A percentile compares a stretch with the other conserved stretches of the same genome.
phyloP scores from a whole-genome alignment of 2,888 invertebrate genomes.

The Linnaemya tessellans region DNA sequence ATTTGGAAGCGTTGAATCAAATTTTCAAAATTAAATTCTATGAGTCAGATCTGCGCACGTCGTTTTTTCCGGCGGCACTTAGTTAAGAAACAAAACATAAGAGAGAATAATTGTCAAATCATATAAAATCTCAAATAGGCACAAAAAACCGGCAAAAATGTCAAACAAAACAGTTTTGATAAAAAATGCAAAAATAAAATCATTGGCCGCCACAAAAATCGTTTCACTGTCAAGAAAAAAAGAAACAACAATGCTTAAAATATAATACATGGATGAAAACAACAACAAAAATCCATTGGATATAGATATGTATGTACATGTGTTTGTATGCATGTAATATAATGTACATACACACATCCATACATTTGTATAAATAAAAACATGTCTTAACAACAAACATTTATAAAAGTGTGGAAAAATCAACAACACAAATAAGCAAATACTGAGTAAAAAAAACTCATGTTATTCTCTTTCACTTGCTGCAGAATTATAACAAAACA shows the following conservation, averaged over 20 bases:
- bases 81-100: slow-evolving; percentile 1
- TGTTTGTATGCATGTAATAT: neutral
- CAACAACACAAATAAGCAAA: neutral
- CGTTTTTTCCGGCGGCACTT: neutral
- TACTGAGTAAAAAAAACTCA: neutral
- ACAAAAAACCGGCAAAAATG: slow-evolving; percentile 50
- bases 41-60: slow-evolving; percentile 33
- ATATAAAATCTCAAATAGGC: slow-evolving; percentile 33
- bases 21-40: slow-evolving; percentile 56
- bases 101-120: slow-evolving; percentile 35
- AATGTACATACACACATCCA: slow-evolving; percentile 13
- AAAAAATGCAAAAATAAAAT: slow-evolving; percentile 26
- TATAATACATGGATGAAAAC: neutral
- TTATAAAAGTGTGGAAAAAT: neutral
- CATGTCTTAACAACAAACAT: neutral
- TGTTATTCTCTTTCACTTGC: slow-evolving; percentile 19
- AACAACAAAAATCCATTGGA: slow-evolving; percentile 25
- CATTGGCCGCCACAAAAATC: slow-evolving; percentile 40
- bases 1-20: slow-evolving; percentile 47
- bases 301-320: neutral
- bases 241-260: slow-evolving; percentile 6
- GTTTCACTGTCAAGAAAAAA: slow-evolving; percentile 55
- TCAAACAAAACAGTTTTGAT: neutral
- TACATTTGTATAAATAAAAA: neutral
- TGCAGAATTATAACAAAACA: neutral